These are phyloP conservation scores for Callipepla californica DNA, from an alignment of 2,113 vertebrate genomes.

Conservation along the genomic window DNA sequence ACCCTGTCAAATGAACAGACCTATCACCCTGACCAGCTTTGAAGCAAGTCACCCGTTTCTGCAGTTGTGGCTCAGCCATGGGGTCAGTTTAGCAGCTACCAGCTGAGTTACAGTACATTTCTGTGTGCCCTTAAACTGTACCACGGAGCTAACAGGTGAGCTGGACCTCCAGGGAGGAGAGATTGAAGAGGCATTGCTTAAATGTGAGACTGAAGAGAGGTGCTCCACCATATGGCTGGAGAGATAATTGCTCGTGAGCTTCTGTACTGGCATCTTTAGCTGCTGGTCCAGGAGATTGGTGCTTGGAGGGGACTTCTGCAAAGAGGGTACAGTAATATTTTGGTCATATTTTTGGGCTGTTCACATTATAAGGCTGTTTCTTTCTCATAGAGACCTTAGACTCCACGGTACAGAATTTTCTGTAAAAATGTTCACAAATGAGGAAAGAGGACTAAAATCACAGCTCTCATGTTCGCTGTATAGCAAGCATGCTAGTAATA, in stretches of 20 bases:
- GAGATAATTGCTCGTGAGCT: not conserved
- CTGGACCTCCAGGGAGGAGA: not conserved
- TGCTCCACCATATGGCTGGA: not conserved
- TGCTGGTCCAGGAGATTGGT: not conserved
- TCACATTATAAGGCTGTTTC: not conserved
- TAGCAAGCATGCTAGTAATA: not conserved
- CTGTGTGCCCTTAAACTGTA: not conserved
- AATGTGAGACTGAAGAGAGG: not conserved
- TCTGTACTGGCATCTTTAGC: not conserved
- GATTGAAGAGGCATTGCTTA: not conserved
- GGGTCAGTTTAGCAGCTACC: not conserved
- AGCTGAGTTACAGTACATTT: not conserved
- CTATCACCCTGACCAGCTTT: not conserved
- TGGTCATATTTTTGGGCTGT: not conserved
- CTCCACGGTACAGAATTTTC: not conserved
- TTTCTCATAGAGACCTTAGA: not conserved
- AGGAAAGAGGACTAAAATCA: not conserved
- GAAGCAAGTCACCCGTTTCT: not conserved
- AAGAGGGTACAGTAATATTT: not conserved
- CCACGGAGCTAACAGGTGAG: not conserved
- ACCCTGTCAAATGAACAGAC: not conserved
- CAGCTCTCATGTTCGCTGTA: not conserved
- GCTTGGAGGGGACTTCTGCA: not conserved
- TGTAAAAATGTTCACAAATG: not conserved
- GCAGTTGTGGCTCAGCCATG: not conserved